Conservation (phyloP, 2,888 invertebrate genomes). For the Rhimphoctona megacephalus region DNA sequence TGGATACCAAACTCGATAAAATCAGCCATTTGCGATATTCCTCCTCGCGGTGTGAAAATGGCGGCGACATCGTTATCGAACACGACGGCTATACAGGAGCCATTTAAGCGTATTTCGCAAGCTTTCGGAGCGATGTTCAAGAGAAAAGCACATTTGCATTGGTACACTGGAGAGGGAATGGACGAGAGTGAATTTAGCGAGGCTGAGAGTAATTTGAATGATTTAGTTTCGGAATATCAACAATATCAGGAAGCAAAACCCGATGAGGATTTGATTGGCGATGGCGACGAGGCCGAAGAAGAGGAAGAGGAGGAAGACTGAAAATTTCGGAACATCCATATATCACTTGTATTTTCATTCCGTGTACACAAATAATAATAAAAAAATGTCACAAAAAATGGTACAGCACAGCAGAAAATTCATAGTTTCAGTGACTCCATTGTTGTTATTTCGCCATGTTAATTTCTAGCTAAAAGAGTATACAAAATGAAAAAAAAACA, state of each 20-base stretch:
- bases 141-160: slow-evolving; percentile 97
- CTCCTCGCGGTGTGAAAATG: slow-evolving; percentile 91
- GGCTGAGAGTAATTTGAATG: slow-evolving; percentile 96
- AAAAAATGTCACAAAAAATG: slow-evolving; percentile 41
- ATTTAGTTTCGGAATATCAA: slow-evolving; percentile 95
- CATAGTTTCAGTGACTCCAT: neutral
- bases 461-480: neutral
- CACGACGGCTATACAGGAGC: slow-evolving; percentile 93
- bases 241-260: slow-evolving; percentile 95
- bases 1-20: slow-evolving; percentile 93
- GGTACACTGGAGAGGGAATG: slow-evolving; percentile 98
- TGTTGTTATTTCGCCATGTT: neutral
- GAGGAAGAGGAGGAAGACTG: slow-evolving; percentile 57
- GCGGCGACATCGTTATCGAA: slow-evolving; percentile 95
- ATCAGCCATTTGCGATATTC: slow-evolving; percentile 92
- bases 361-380: neutral
- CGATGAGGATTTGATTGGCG: slow-evolving; percentile 89
- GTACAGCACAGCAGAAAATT: slow-evolving; percentile 15
- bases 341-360: slow-evolving; percentile 44
- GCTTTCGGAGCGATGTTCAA: slow-evolving; percentile 96
- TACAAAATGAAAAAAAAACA: slow-evolving; percentile 12
- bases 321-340: neutral
- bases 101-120: slow-evolving; percentile 93
- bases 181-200: slow-evolving; percentile 98
- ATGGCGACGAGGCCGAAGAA: slow-evolving; percentile 58